Base-by-base conservation (phyloP, 2,113 vertebrate genomes). In the Pseudorasbora parva region DNA sequence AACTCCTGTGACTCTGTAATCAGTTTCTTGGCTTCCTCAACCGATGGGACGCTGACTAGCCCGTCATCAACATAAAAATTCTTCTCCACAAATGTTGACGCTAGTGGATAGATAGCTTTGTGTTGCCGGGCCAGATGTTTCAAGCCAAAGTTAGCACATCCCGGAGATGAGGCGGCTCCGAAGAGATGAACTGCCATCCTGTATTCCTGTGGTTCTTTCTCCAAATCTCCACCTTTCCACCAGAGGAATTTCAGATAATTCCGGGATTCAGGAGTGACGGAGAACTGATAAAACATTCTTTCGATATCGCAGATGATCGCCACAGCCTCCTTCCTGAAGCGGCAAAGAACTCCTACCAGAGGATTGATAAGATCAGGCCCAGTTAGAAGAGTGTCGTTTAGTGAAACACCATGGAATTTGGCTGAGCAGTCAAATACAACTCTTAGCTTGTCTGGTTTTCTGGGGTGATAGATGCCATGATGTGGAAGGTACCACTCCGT, bases 41-140 rank as follows among this genome's bases (percentile, higher is more conserved):
- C 5, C 4, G 69, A 47, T 4, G 69, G 8, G 4, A 47, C 69
- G 8, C 21, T 72, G 19, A 47, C 10, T 14, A 72, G 21, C 21
- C 69, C 69, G 11, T 72, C 69, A 72, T 72, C 41, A 4, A 72
- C 69, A 72, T 45, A 72, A 21, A 72, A 72, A n/a, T 25, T 73
- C 3, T 73, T 73, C n/a, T 73, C 64, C 2, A 68, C 64, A 47
- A 73, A 73, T 47, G 69, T 7, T 23, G 69, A 23, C 23, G 43
- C 69, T 45, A 23, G 41, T 10, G 21, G 41, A 45, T 72, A 23
- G 30, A 4, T 41, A 47, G 21, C 10, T 15, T 47, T 47, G n/a
- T 47, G 43, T 25, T 41, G 33, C 64, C 8, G 64, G 6, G 64
- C 64, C 30, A 68, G 19, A 21, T 68, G 8, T 41, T 21, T 68